Evolutionary conservation across 2,113 vertebrate species (phyloP).

Genomic region (Syrmaticus mikado): DNA sequence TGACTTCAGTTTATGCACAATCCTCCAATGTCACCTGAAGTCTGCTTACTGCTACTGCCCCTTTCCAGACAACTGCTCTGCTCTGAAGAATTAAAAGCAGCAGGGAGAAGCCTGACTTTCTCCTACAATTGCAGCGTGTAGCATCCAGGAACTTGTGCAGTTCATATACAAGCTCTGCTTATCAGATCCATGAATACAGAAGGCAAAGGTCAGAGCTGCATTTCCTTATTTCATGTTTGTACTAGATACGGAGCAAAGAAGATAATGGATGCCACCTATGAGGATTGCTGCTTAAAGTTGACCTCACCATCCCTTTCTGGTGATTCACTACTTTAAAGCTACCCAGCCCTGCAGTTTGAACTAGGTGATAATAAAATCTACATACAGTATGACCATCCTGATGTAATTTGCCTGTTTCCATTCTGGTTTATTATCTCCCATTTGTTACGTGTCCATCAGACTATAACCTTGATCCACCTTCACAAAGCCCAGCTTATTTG

Average conservation of each 20-base stretch:
- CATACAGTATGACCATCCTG: neutral
- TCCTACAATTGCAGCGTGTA: fast-evolving
- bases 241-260: neutral
- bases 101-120: neutral
- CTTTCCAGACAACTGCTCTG: neutral
- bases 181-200: neutral
- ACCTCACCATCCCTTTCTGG: neutral
- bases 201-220: slow-evolving; percentile 1
- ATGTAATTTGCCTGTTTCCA: neutral
- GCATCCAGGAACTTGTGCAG: neutral
- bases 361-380: neutral
- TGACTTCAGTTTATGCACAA: fast-evolving
- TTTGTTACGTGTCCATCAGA: fast-evolving
- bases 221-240: slow-evolving; percentile 1
- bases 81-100: neutral
- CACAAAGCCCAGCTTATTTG: neutral
- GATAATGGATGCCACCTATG: fast-evolving
- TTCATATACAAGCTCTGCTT: neutral
- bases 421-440: neutral
- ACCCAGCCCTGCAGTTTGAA: neutral
- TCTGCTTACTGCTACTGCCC: neutral
- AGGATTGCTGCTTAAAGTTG: neutral
- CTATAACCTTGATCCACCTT: neutral
- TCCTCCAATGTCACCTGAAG: neutral
- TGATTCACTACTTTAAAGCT: neutral